Conservation (phyloP, 37 sponge, comb jelly and placozoan genomes). For the Hormiphora californensis region DNA sequence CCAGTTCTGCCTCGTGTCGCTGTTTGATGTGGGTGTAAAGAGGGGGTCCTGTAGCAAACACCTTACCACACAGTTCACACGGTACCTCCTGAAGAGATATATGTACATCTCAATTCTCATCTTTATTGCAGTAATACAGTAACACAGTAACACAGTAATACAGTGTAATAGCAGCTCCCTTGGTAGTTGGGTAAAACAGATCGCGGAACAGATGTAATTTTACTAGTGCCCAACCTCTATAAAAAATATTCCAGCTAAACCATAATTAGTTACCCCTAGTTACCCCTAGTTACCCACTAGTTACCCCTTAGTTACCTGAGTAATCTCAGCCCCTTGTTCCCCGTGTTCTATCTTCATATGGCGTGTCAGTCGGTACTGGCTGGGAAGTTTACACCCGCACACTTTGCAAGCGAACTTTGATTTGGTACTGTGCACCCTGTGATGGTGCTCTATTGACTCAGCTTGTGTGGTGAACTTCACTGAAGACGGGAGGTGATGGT, state of each 20-base stretch:
- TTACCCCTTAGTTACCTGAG: too few relatives aligned
- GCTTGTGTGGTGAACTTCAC: neutral
- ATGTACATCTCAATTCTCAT: too few relatives aligned
- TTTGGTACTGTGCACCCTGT: neutral
- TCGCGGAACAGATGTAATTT: too few relatives aligned
- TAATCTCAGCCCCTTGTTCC: neutral
- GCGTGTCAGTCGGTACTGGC: neutral
- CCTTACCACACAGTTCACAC: neutral
- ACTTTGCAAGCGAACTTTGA: neutral
- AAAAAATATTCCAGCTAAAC: neutral
- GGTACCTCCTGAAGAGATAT: neutral
- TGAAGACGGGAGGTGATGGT: neutral
- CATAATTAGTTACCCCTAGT: too few relatives aligned
- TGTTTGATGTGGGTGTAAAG: neutral
- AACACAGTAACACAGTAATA: too few relatives aligned
- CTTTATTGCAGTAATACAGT: too few relatives aligned
- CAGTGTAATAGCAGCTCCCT: too few relatives aligned
- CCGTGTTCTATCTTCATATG: slow-evolving; percentile 1
- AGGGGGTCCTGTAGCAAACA: neutral
- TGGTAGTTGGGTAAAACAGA: too few relatives aligned
- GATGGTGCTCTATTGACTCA: neutral
- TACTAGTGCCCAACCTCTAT: too few relatives aligned
- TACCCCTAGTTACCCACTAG: too few relatives aligned
- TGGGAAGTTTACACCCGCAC: neutral
- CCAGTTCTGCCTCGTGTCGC: neutral